These are phyloP conservation scores for Xenopus laevis DNA, from an alignment of 2,113 vertebrate genomes.

Conservation along the genomic window DNA sequence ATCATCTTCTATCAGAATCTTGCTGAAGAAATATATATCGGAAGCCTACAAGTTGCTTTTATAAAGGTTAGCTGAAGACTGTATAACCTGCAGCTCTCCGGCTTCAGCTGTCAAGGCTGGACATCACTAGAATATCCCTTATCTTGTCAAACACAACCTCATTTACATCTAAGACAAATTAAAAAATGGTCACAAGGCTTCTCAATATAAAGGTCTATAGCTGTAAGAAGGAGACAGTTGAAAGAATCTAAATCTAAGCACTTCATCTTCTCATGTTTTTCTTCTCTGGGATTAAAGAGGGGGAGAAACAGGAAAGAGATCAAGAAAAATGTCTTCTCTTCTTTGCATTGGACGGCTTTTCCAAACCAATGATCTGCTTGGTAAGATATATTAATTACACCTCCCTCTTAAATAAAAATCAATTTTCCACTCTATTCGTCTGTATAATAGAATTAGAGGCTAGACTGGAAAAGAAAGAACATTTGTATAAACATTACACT, in stretches of 20 bases:
- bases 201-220: neutral
- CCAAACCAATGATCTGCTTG: conserved; percentile 31
- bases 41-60: too few species aligned
- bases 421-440: conserved; percentile 55
- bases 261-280: neutral
- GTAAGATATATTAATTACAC: conserved; percentile 47
- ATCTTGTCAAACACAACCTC: too few species aligned
- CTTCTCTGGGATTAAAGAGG: neutral
- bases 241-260: neutral
- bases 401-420: conserved; percentile 42
- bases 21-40: too few species aligned
- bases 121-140: too few species aligned
- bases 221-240: neutral
- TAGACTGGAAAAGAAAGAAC: conserved; percentile 22
- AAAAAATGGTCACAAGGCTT: neutral
- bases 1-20: too few species aligned
- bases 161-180: too few species aligned
- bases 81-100: too few species aligned
- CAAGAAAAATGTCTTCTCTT: neutral
- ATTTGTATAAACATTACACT: conserved; percentile 31
- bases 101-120: too few species aligned
- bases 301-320: neutral
- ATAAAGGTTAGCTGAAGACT: too few species aligned
- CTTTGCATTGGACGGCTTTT: conserved; percentile 23
- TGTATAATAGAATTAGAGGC: conserved; percentile 47